Percentiles rank a stretch among this genome's conserved stretches.
Evolutionary conservation across 2,113 vertebrate species (phyloP).

Genomic region (Scatophagus argus): DNA sequence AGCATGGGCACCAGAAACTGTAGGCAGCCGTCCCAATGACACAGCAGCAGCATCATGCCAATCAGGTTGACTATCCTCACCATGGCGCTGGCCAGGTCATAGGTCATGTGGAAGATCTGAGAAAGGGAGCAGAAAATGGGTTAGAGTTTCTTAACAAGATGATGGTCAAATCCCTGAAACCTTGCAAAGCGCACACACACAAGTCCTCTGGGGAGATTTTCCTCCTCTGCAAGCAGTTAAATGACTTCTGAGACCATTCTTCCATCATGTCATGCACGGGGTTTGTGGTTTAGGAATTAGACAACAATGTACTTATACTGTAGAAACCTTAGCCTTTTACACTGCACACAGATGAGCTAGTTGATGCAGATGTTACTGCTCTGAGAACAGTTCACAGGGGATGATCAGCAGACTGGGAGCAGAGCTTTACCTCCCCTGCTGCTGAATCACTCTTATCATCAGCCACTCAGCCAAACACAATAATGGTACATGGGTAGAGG

Average conservation of each 20-base stretch:
- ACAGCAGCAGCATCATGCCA: constrained; percentile 98
- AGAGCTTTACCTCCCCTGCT: constrained; percentile 50
- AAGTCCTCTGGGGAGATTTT: constrained; percentile 27
- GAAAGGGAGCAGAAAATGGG: constrained; percentile 25
- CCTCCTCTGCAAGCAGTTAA: constrained; percentile 26
- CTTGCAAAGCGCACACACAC: constrained; percentile 15
- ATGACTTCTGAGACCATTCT: constrained; percentile 19
- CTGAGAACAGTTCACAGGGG: constrained; percentile 45
- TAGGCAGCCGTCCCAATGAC: constrained; percentile 98
- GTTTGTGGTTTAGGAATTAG: constrained; percentile 33
- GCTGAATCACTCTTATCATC: constrained; percentile 70
- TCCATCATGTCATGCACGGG: constrained; percentile 15
- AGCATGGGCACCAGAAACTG: constrained; percentile 99
- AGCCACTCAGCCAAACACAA: constrained; percentile 73
- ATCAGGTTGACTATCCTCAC: constrained; percentile 97
- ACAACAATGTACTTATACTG: constrained; percentile 3
- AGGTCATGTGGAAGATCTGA: constrained; percentile 99
- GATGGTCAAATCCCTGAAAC: constrained; percentile 45
- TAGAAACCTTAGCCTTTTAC: constrained; percentile 25
- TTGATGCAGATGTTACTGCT: constrained; percentile 58
- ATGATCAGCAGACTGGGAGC: constrained; percentile 49
- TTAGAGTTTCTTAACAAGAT: constrained; percentile 40
- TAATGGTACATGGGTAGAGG: constrained; percentile 66
- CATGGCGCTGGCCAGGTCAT: constrained; percentile 97
- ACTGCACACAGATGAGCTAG: constrained; percentile 27